Percentiles rank a stretch among this genome's conserved stretches.
phyloP scores from a whole-genome alignment of 2,888 invertebrate species.

The Troglohyphantes excavatus region DNA sequence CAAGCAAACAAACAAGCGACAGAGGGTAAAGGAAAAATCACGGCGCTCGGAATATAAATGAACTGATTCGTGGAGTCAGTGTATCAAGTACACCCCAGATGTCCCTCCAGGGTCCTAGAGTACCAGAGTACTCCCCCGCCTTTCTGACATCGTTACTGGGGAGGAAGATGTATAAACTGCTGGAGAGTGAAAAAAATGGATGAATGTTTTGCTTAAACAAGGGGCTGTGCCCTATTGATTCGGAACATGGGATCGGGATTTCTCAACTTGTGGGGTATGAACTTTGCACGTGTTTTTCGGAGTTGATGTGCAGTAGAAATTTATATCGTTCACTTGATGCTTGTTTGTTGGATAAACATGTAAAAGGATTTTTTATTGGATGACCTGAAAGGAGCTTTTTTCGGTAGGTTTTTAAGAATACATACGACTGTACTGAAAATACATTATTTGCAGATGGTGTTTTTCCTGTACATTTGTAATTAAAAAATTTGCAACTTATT shows the following conservation, averaged over 20 bases:
- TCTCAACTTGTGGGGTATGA: constrained; percentile 9
- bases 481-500: no score
- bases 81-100: constrained; percentile 72
- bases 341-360: no score
- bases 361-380: no score
- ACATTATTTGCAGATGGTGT: no score
- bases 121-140: constrained; percentile 7
- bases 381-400: no score
- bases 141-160: constrained; percentile 63
- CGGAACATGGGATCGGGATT: not conserved
- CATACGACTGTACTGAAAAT: no score
- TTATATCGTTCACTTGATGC: no score
- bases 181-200: constrained; percentile 11
- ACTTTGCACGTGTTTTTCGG: not conserved
- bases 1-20: constrained; percentile 63
- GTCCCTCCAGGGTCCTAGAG: constrained; percentile 48
- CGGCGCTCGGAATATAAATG: constrained; percentile 66
- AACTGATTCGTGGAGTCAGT: constrained; percentile 70
- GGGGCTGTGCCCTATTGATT: constrained; percentile 61
- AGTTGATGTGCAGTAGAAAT: not conserved
- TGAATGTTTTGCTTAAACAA: constrained; percentile 59
- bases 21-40: constrained; percentile 53
- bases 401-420: no score
- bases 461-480: no score
- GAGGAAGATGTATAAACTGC: constrained; percentile 49